These are phyloP conservation scores for Myiopsitta monachus DNA, from an alignment of 2,113 vertebrate genomes.

Conservation along the genomic window DNA sequence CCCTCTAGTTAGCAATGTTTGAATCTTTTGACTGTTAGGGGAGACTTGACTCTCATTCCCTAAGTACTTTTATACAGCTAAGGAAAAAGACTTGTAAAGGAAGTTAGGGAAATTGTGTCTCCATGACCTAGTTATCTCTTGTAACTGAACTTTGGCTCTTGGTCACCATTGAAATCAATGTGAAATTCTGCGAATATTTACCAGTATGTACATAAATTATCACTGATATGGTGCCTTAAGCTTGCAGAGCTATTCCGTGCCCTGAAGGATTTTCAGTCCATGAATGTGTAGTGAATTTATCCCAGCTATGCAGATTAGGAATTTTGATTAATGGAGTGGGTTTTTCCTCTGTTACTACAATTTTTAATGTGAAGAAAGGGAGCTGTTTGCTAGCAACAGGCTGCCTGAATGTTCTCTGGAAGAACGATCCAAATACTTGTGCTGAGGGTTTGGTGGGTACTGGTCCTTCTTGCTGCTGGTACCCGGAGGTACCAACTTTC, in stretches of 20 bases:
- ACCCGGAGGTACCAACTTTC: not conserved
- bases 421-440: not conserved
- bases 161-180: not conserved
- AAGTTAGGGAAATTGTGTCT: not conserved
- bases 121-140: not conserved
- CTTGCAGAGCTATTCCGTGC: not conserved
- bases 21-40: not conserved
- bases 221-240: not conserved
- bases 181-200: not conserved
- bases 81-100: not conserved
- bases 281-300: not conserved
- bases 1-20: not conserved
- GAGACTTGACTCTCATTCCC: not conserved
- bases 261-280: not conserved
- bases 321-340: not conserved
- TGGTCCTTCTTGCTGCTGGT: not conserved
- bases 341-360: not conserved
- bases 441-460: not conserved
- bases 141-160: not conserved
- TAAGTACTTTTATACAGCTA: not conserved
- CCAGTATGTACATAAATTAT: not conserved
- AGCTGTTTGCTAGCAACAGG: not conserved
- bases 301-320: not conserved
- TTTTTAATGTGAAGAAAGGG: not conserved
- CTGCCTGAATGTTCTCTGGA: not conserved